These are phyloP conservation scores for Atta texana DNA, from an alignment of 1,140 invertebrate species.

Conservation along the genomic window DNA sequence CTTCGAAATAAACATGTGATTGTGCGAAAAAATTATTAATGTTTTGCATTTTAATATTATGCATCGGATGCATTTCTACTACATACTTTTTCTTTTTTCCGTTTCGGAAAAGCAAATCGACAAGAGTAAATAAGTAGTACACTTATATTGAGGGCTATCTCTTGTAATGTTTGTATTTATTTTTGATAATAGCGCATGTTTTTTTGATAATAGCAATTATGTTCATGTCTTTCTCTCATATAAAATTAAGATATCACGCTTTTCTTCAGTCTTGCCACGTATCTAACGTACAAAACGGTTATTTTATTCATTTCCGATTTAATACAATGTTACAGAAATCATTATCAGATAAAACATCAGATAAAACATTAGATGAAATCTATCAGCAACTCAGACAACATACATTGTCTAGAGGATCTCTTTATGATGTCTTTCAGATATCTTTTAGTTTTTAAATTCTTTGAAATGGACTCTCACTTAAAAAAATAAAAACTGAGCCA, in stretches of 20 bases:
- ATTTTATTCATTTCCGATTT: no score
- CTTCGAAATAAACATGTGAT: background rate
- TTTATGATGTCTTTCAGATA: no score
- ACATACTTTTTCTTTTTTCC: background rate
- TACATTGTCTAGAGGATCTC: no score
- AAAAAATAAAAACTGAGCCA: no score
- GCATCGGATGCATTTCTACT: background rate
- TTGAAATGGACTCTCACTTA: no score
- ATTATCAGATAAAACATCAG: no score
- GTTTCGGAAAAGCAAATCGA: background rate
- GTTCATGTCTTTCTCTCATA: no score
- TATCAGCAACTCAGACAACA: no score
- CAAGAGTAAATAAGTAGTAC: background rate
- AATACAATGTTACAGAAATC: background rate
- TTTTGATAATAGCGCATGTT: background rate
- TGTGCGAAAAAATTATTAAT: background rate
- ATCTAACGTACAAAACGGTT: background rate
- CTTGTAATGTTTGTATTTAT: background rate
- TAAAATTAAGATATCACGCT: background rate
- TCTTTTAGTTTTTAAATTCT: no score
- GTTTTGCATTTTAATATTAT: background rate
- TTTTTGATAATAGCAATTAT: background rate
- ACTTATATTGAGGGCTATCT: constrained; percentile 17
- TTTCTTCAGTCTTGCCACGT: background rate
- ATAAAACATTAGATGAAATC: no score